Percentiles rank a stretch among this genome's conserved stretches.
Conservation (phyloP, 1,140 invertebrate genomes). For the Danaus plexippus region DNA sequence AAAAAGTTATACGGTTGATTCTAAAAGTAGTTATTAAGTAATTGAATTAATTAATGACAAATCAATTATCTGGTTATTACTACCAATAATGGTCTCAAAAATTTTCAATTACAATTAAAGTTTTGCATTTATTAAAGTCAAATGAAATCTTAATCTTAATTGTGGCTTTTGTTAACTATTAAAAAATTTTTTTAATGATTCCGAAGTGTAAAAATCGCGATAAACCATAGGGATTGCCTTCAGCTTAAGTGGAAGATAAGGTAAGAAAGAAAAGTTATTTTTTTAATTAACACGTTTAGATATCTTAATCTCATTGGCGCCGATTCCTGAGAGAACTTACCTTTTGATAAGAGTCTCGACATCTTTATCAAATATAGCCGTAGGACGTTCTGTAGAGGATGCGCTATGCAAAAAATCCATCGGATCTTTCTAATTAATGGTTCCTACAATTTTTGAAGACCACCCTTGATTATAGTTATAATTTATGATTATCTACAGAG, state of each 20-base stretch:
- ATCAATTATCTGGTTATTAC: too few species aligned
- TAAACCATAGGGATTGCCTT: conserved; percentile 53
- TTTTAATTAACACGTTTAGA: conserved; percentile 69
- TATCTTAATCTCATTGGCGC: conserved; percentile 69
- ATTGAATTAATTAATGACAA: too few species aligned
- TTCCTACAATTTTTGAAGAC: conserved; percentile 44
- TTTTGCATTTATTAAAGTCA: too few species aligned
- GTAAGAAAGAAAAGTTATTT: conserved; percentile 59
- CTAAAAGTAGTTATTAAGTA: too few species aligned
- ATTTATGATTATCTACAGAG: too few species aligned
- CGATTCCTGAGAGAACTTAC: conserved; percentile 62
- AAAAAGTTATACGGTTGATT: too few species aligned
- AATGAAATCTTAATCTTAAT: too few species aligned
- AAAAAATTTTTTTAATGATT: conserved; percentile 41
- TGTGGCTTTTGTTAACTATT: background rate
- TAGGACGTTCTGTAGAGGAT: conserved; percentile 50
- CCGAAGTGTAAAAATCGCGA: conserved; percentile 62
- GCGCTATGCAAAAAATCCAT: conserved; percentile 61
- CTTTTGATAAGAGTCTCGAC: conserved; percentile 61
- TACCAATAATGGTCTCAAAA: too few species aligned
- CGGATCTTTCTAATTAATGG: conserved; percentile 48
- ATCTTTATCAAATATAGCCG: conserved; percentile 56
- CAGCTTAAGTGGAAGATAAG: conserved; percentile 65
- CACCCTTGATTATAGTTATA: conserved; percentile 28
- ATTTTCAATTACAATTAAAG: too few species aligned